phyloP scores from a whole-genome alignment of 2,888 invertebrate genomes.

The Bruchidius siliquastri region DNA sequence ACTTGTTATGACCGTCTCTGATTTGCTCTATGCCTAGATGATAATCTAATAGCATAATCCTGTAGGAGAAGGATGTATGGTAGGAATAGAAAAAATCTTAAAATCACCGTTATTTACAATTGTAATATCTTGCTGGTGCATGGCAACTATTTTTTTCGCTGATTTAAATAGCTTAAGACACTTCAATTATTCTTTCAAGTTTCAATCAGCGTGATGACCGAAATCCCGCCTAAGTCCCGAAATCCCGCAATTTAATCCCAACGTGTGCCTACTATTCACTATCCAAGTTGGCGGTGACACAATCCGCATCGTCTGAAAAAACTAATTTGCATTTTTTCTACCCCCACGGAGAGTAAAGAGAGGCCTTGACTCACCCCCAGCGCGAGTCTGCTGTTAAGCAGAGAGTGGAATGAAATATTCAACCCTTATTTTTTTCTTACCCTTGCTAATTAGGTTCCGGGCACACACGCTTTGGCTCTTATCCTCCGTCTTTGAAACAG shows the following conservation, averaged over 20 bases:
- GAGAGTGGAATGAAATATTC: constrained; percentile 36
- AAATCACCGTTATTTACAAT: too few species aligned
- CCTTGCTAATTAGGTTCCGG: constrained; percentile 66
- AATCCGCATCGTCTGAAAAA: background rate
- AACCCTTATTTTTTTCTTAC: constrained; percentile 55
- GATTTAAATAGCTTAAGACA: background rate
- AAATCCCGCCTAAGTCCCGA: background rate
- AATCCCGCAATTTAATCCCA: background rate
- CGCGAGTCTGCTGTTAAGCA: background rate
- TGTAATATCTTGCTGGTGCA: too few species aligned
- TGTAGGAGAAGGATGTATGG: too few species aligned
- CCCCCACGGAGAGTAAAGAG: constrained; percentile 15
- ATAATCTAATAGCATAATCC: too few species aligned
- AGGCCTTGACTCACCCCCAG: constrained; percentile 7
- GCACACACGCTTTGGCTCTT: constrained; percentile 42
- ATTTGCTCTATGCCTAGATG: too few species aligned
- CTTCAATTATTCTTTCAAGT: background rate
- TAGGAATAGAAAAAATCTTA: too few species aligned
- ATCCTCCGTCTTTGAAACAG: constrained; percentile 12
- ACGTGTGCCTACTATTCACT: background rate
- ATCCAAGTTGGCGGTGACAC: background rate
- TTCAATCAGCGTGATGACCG: background rate
- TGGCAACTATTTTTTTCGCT: too few species aligned
- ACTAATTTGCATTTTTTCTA: constrained; percentile 10
- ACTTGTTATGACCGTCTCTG: too few species aligned